Percentiles rank a stretch among this genome's conserved stretches.
These are phyloP conservation scores for Danio tinwini DNA, from an alignment of 2,797 vertebrate species.

Conservation along the genomic window DNA sequence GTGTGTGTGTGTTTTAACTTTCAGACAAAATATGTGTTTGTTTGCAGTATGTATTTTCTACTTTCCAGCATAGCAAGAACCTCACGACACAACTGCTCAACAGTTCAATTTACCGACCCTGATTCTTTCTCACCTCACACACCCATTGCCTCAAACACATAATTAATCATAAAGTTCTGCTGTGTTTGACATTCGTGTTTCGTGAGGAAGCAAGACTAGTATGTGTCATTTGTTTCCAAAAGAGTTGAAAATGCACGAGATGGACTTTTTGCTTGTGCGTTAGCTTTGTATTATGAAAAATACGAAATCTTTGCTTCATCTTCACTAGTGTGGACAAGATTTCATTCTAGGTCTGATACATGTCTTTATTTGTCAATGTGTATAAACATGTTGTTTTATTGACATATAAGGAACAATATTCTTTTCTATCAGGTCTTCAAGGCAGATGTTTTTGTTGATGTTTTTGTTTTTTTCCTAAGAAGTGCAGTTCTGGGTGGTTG, in stretches of 20 bases:
- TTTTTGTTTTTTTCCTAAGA: conserved; percentile 11
- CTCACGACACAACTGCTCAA: conserved; percentile 12
- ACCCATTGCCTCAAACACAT: conserved; percentile 45
- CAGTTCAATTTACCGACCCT: conserved; percentile 19
- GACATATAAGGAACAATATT: conserved; percentile 19
- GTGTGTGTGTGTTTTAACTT: conserved; percentile 16
- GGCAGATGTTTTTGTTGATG: conserved; percentile 3
- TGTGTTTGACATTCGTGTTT: conserved; percentile 56
- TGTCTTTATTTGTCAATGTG: conserved; percentile 56
- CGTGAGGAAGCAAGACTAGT: conserved; percentile 53
- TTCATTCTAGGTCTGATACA: conserved; percentile 45
- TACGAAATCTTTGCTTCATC: conserved; percentile 49
- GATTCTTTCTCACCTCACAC: conserved; percentile 28
- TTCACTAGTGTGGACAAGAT: conserved; percentile 55
- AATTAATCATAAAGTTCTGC: conserved; percentile 52
- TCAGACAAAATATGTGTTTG: conserved; percentile 38
- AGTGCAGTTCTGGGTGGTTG: conserved; percentile 28
- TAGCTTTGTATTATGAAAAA: conserved; percentile 54
- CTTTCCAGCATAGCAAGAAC: conserved; percentile 24
- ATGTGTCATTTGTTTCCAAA: conserved; percentile 58
- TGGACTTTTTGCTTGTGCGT: conserved; percentile 45
- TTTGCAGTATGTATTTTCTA: conserved; percentile 45
- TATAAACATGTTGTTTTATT: conserved; percentile 48
- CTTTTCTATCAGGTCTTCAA: not conserved
- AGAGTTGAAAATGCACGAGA: conserved; percentile 39